Base-by-base conservation (phyloP, 2,113 vertebrate genomes). In the Semicossyphus pulcher region DNA sequence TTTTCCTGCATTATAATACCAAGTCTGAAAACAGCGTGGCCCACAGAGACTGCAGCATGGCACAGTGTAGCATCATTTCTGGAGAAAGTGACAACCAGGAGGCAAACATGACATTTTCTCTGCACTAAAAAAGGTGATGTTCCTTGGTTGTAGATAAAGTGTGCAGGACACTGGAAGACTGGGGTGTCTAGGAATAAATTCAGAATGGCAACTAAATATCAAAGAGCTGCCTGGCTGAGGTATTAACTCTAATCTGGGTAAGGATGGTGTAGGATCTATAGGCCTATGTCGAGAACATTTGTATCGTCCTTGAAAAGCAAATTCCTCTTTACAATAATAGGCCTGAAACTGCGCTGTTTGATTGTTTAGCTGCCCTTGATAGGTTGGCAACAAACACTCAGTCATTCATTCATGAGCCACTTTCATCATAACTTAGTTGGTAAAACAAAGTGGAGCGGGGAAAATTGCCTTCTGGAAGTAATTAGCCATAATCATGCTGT, bases 401-500 rank as follows among this genome's bases (percentile, higher is more conserved):
- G 48, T 54, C 80, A 49, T 16, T 74, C 67, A 53, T 57, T 84
- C 51, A 53, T 9, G 48, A 76, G 72, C 41, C 47, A 54, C 81
- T 91, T 85, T 86, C 78, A 70, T 81, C 59, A 58, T 47, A 74
- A 65, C 64, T 42, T 89, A 87, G 75, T 85, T 78, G 51, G 80
- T 52, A 18, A 85, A 86, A 84, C 45, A 82, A 75, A 76, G 61
- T 58, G 51, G 36, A 69, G 23, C 4, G 11, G 45, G 32, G 37
- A 20, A 65, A 61, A 71, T 75, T 88, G 77, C 86, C 90, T 88
- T 90, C 83, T 88, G 87, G 87, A 78, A 74, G 69, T 82, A 86
- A 89, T 92, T 90, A 90, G 76, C 72, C 77, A 83, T 71, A 83
- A 90, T 84, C 58, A 80, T n/a, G 80, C 78, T 90, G 70, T 72